Evolutionary conservation across 1,140 invertebrate genomes (phyloP).

Genomic region (Gonatopus flavifemur): DNA sequence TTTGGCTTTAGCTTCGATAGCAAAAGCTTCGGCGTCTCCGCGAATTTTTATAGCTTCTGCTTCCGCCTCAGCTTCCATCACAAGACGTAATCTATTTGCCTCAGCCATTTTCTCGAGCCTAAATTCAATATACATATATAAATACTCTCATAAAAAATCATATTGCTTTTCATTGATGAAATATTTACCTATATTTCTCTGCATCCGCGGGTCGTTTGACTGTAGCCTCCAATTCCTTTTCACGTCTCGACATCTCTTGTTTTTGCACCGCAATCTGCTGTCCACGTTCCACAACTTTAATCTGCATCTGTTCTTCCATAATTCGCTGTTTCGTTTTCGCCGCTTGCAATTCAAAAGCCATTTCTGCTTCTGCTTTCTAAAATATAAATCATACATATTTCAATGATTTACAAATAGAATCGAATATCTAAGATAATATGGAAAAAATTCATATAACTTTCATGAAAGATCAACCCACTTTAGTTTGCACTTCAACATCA

Average conservation of each 20-base stretch:
- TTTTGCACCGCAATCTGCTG: slow-evolving; percentile 91
- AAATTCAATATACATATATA: not conserved
- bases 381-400: slow-evolving; percentile 18
- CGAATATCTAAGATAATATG: no score
- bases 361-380: slow-evolving; percentile 87
- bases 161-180: not conserved
- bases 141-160: not conserved
- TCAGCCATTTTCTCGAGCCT: slow-evolving; percentile 91
- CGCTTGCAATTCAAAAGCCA: slow-evolving; percentile 92
- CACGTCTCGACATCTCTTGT: slow-evolving; percentile 82
- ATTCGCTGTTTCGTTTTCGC: slow-evolving; percentile 95
- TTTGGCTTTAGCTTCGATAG: slow-evolving; percentile 89
- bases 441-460: not conserved
- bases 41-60: slow-evolving; percentile 80
- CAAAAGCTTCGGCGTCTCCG: slow-evolving; percentile 91
- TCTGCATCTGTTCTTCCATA: slow-evolving; percentile 97
- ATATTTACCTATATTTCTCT: slow-evolving; percentile 75
- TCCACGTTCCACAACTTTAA: slow-evolving; percentile 88
- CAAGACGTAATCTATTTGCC: slow-evolving; percentile 81
- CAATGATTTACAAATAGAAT: no score
- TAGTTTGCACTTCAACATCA: slow-evolving; percentile 95
- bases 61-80: slow-evolving; percentile 92
- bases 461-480: slow-evolving; percentile 59
- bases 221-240: slow-evolving; percentile 88
- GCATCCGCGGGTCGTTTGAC: slow-evolving; percentile 90